These are phyloP conservation scores for Hypotaenidia okinawae DNA, from an alignment of 2,797 vertebrate genomes.

Conservation along the genomic window DNA sequence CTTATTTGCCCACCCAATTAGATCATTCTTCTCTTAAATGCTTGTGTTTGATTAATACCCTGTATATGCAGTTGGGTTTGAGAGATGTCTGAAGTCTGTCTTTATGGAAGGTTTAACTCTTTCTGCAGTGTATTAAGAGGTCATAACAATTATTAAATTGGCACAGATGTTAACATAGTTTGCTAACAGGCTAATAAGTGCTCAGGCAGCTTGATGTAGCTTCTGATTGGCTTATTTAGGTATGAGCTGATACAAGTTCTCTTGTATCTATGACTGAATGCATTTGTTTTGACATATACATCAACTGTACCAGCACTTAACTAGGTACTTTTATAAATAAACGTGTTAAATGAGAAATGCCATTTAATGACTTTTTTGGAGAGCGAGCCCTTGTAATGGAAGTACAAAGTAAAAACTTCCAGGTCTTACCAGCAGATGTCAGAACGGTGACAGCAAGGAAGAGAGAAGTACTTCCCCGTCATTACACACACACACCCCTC, in stretches of 20 bases:
- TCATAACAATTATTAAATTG: background rate
- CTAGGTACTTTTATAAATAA: background rate
- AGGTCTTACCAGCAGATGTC: constrained; percentile 40
- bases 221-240: background rate
- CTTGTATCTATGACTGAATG: background rate
- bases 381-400: background rate
- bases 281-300: background rate
- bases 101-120: background rate
- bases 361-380: background rate
- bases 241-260: background rate
- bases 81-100: background rate
- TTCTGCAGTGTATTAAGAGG: background rate
- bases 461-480: background rate
- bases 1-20: background rate
- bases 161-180: background rate
- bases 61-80: background rate
- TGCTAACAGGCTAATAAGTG: no score
- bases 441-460: background rate
- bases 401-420: background rate
- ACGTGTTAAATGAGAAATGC: background rate
- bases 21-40: background rate
- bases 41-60: background rate
- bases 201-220: background rate
- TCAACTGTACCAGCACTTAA: background rate
- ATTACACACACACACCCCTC: no score